These are phyloP conservation scores for Tenthredo distinguenda DNA, from an alignment of 2,888 invertebrate genomes.

Conservation along the genomic window DNA sequence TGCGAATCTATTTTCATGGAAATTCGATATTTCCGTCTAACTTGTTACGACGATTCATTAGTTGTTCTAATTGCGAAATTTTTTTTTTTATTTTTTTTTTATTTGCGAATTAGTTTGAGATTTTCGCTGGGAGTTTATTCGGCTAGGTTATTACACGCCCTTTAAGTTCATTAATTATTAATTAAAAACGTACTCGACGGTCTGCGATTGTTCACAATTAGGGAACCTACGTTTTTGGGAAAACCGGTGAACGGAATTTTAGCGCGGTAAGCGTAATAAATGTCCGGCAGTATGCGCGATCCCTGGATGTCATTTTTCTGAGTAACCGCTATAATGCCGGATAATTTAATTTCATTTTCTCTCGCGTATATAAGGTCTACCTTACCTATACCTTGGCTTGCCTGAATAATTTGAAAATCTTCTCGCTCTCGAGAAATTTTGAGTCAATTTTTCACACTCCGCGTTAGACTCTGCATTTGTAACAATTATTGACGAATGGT, in stretches of 20 bases:
- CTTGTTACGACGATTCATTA: background rate
- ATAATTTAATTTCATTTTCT: slow-evolving; percentile 51
- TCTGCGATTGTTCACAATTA: slow-evolving; percentile 5
- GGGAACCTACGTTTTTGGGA: background rate
- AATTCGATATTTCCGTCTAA: background rate
- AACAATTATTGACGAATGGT: slow-evolving; percentile 17
- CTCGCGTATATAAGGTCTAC: background rate
- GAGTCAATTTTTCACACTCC: background rate
- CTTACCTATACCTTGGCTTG: background rate
- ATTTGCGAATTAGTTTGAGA: background rate
- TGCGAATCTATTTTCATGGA: background rate
- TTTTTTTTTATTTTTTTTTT: background rate
- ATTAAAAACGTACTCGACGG: background rate
- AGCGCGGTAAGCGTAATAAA: slow-evolving; percentile 9
- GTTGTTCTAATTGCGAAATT: background rate
- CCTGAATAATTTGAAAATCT: background rate
- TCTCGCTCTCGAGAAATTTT: background rate
- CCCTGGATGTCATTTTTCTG: background rate
- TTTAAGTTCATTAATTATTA: background rate
- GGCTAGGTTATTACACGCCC: background rate
- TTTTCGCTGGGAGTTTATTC: background rate
- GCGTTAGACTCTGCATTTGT: slow-evolving; percentile 12
- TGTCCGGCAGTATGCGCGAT: background rate
- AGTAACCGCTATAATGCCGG: slow-evolving; percentile 41
- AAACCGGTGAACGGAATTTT: background rate